phyloP scores from a whole-genome alignment of 2,797 vertebrate genomes.

The Argentina silus region DNA sequence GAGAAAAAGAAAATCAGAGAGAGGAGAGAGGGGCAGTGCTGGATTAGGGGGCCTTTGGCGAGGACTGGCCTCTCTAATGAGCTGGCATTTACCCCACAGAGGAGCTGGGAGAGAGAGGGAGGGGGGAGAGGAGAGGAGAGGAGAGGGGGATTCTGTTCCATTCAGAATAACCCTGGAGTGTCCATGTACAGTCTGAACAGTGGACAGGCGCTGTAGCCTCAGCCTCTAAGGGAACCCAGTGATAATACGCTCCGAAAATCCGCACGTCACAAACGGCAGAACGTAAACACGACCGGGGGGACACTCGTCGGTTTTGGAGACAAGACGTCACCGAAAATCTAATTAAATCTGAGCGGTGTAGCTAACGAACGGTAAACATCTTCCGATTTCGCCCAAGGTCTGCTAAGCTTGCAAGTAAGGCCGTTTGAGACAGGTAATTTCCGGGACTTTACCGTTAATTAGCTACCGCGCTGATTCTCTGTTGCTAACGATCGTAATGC shows the following conservation, averaged over 20 bases:
- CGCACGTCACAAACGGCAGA: no score
- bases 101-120: background rate
- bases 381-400: no score
- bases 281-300: no score
- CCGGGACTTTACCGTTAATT: no score
- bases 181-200: background rate
- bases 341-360: no score
- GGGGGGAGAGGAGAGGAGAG: background rate
- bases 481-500: no score
- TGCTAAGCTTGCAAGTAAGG: no score
- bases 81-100: slow-evolving; percentile 66
- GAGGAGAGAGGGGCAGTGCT: slow-evolving; percentile 28
- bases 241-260: background rate
- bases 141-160: background rate
- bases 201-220: background rate
- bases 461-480: no score
- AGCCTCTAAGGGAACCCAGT: background rate
- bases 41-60: slow-evolving; percentile 72
- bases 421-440: no score
- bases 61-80: slow-evolving; percentile 71
- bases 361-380: no score
- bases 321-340: no score
- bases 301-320: no score
- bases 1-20: slow-evolving; percentile 35
- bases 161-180: background rate